These are phyloP conservation scores for Aspiorhynchus laticeps DNA, from an alignment of 2,113 vertebrate species.

Conservation along the genomic window DNA sequence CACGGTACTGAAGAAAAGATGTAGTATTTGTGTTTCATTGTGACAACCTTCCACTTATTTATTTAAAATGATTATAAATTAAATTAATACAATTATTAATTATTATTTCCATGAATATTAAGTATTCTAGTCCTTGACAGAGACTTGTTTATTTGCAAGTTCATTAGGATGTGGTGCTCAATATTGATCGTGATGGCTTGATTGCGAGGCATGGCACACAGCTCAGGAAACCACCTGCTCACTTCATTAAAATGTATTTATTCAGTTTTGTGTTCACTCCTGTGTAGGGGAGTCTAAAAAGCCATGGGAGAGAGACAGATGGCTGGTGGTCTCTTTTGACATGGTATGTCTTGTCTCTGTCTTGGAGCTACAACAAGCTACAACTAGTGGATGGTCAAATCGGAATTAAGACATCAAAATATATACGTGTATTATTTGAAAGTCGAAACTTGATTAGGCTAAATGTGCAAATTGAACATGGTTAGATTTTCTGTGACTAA, in stretches of 20 bases:
- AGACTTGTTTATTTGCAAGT: conserved; percentile 6
- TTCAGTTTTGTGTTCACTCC: conserved; percentile 37
- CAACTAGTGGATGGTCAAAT: neutral
- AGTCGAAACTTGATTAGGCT: neutral
- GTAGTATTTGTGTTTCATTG: neutral
- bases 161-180: conserved; percentile 22
- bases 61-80: too few relatives aligned
- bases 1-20: neutral
- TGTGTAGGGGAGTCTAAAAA: neutral
- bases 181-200: conserved; percentile 37
- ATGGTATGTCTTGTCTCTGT: conserved; percentile 2
- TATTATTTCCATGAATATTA: too few relatives aligned
- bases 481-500: neutral
- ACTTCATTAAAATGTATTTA: conserved; percentile 47
- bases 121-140: conserved; percentile 11
- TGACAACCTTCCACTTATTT: neutral
- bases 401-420: neutral
- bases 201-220: conserved; percentile 14
- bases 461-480: neutral
- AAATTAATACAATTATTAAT: too few relatives aligned
- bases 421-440: neutral
- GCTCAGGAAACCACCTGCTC: conserved; percentile 31
- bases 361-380: neutral
- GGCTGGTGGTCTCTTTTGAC: conserved; percentile 8
- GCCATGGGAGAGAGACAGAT: conserved; percentile 21